Conservation (phyloP, 2,888 invertebrate genomes). For the Dasypolia templi region DNA sequence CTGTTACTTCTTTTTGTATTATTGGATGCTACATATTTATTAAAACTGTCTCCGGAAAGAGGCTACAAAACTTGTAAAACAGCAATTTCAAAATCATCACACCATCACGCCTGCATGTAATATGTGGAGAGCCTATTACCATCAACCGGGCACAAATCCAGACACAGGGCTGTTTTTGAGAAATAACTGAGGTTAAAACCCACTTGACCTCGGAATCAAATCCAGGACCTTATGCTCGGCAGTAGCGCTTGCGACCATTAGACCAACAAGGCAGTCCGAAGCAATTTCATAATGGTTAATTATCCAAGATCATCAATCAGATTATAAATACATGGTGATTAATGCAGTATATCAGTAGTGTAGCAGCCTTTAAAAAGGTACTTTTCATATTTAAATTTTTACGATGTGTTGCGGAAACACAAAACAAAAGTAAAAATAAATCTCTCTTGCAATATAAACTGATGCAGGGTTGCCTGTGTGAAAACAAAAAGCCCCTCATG, state of each 20-base stretch:
- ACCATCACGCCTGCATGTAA: neutral
- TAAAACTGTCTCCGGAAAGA: neutral
- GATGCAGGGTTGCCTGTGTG: slow-evolving; percentile 44
- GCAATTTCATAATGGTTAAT: neutral
- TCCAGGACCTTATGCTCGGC: neutral
- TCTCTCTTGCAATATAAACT: slow-evolving; percentile 56
- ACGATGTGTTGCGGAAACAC: too few species aligned
- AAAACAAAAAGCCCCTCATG: slow-evolving; percentile 61
- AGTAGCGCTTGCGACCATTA: neutral
- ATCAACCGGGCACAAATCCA: neutral
- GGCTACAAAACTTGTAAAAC: neutral
- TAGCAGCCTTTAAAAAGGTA: neutral
- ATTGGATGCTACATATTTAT: neutral
- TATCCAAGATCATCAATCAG: neutral
- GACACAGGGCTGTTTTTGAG: neutral
- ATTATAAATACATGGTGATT: neutral
- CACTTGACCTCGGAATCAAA: neutral
- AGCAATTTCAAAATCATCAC: neutral
- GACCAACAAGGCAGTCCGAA: neutral
- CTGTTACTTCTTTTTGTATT: slow-evolving; percentile 17
- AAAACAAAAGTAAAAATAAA: slow-evolving; percentile 57
- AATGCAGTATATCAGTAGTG: neutral
- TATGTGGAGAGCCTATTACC: neutral
- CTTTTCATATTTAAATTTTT: neutral
- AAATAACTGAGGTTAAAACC: neutral